Conservation (phyloP, 2,113 vertebrate genomes). For the Kobus ellipsiprymnus region DNA sequence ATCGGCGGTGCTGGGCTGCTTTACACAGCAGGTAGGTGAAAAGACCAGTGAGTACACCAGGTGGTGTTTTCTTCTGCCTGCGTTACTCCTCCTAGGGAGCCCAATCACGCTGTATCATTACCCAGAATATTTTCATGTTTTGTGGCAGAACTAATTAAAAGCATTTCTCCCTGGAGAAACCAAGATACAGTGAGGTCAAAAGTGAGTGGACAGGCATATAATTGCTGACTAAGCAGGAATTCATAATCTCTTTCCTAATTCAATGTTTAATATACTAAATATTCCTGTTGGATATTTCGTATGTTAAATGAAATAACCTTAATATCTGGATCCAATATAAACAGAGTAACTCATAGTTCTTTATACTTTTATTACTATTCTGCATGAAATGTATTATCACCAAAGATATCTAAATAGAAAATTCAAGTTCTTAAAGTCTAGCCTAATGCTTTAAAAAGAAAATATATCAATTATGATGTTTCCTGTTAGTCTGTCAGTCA, state of each 20-base stretch:
- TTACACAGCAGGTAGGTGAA: background rate
- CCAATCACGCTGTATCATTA: background rate
- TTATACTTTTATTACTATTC: background rate
- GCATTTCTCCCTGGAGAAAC: conserved; percentile 1
- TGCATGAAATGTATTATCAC: background rate
- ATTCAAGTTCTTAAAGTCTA: background rate
- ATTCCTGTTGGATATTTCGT: background rate
- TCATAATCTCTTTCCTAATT: background rate
- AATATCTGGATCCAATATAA: conserved; percentile 11
- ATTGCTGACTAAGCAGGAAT: conserved; percentile 13
- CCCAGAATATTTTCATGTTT: background rate
- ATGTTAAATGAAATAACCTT: background rate
- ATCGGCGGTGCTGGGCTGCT: background rate
- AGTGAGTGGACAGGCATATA: background rate
- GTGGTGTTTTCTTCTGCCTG: background rate
- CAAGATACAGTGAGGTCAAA: conserved; percentile 1
- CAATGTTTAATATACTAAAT: background rate
- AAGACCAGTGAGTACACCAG: background rate
- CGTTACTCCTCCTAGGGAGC: background rate
- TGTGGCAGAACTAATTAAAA: conserved; percentile 14
- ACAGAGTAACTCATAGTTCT: background rate
- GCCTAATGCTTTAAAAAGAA: background rate
- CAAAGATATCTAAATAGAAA: background rate
- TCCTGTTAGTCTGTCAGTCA: background rate
- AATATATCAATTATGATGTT: background rate